A percentile compares a stretch with the other conserved stretches of the same genome.
phyloP scores from a whole-genome alignment of 2,888 invertebrate genomes.

The Branchinecta sandiegonensis region DNA sequence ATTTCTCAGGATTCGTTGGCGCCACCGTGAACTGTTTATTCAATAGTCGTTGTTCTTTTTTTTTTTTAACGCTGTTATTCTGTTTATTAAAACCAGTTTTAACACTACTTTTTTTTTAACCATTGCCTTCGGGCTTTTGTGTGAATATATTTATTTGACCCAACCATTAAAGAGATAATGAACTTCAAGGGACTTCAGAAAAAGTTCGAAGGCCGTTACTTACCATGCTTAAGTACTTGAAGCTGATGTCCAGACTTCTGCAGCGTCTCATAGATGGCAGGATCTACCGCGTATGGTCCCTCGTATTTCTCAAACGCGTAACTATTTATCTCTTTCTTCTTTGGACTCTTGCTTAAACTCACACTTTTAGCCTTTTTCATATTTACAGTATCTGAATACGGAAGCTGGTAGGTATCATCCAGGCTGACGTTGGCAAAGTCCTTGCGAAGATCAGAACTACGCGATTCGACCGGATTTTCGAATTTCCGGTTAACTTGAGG shows the following conservation, averaged over 20 bases:
- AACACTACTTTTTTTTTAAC: too few species aligned
- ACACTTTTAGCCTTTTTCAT: constrained; percentile 4
- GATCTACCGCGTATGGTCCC: background rate
- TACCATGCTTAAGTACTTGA: constrained; percentile 3
- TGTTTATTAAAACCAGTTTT: too few species aligned
- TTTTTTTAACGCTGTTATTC: too few species aligned
- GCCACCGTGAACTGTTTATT: too few species aligned
- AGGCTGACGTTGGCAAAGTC: background rate
- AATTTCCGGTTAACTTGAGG: background rate
- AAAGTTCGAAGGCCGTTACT: background rate
- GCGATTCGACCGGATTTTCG: too few species aligned
- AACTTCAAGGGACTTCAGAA: too few species aligned
- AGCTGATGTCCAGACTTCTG: constrained; percentile 7
- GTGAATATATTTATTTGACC: too few species aligned
- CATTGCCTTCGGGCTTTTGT: too few species aligned
- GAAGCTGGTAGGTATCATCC: constrained; percentile 3
- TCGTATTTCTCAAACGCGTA: background rate
- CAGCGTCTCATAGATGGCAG: background rate
- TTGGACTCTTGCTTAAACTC: background rate
- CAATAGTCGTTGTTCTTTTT: too few species aligned
- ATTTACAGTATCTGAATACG: background rate
- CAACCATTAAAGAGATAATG: too few species aligned
- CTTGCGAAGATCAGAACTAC: background rate
- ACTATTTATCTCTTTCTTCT: background rate
- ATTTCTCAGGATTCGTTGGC: too few species aligned